A percentile compares a stretch with the other conserved stretches of the same genome.
Conservation (phyloP, 2,113 vertebrate species). For the Cygnus atratus region DNA sequence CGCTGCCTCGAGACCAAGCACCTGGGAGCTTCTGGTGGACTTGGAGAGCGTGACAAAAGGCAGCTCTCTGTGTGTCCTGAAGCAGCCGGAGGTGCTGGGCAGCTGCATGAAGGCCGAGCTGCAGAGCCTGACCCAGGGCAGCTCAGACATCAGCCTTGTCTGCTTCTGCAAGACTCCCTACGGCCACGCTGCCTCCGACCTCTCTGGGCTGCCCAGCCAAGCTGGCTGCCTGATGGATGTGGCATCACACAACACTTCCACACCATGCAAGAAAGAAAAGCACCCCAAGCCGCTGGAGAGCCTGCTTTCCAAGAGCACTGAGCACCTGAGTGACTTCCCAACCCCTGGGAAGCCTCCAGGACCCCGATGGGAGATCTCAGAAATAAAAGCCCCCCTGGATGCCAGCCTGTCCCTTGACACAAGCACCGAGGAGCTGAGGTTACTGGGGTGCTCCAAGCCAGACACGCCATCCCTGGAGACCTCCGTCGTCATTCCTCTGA, state of each 20-base stretch:
- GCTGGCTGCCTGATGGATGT: not conserved
- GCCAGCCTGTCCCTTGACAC: not conserved
- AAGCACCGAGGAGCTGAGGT: constrained; percentile 22
- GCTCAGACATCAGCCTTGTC: not conserved
- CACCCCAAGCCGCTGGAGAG: not conserved
- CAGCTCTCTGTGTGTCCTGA: not conserved
- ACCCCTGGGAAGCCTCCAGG: not conserved
- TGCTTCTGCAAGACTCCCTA: constrained; percentile 40
- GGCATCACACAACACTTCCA: constrained; percentile 38
- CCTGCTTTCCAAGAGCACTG: not conserved
- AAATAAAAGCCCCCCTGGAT: constrained; percentile 30
- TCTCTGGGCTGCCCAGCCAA: constrained; percentile 10
- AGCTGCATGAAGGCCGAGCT: not conserved
- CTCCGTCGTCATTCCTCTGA: not conserved
- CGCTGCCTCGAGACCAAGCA: not conserved
- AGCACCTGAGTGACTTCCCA: not conserved
- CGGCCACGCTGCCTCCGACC: not conserved
- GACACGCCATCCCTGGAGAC: not conserved
- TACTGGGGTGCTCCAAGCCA: not conserved
- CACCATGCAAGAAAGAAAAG: constrained; percentile 29
- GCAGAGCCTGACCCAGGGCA: not conserved
- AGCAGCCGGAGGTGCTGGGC: not conserved
- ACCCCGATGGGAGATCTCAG: constrained; percentile 52
- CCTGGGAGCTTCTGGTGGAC: not conserved
- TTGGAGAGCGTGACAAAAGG: not conserved